A percentile compares a stretch with the other conserved stretches of the same genome.
Evolutionary conservation across 2,113 vertebrate genomes (phyloP).

Genomic region (Euleptes europaea): DNA sequence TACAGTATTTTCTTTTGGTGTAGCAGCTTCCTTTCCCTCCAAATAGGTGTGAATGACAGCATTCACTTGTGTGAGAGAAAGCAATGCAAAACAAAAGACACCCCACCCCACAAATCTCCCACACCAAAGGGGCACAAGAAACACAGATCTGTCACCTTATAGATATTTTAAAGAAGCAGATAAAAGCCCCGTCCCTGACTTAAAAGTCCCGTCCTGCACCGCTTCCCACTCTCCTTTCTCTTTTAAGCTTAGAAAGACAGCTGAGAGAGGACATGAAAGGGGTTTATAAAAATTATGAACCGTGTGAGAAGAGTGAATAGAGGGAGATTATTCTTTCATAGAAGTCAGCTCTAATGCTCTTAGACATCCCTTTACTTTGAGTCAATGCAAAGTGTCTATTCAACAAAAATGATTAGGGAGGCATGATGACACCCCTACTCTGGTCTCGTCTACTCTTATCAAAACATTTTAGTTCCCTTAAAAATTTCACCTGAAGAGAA

Average conservation of each 20-base stretch:
- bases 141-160: background rate
- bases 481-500: background rate
- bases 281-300: too few relatives aligned
- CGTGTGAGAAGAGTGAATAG: too few relatives aligned
- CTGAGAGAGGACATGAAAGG: too few relatives aligned
- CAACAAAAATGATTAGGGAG: background rate
- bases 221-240: too few relatives aligned
- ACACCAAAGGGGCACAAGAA: background rate
- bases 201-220: background rate
- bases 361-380: background rate
- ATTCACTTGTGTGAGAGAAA: background rate
- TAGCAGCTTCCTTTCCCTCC: background rate
- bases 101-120: background rate
- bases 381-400: background rate
- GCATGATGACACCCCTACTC: background rate
- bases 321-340: too few relatives aligned
- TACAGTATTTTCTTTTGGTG: background rate
- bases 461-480: background rate
- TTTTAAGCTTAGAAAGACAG: too few relatives aligned
- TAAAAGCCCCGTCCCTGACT: background rate
- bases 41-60: background rate
- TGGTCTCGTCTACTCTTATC: background rate
- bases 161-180: background rate
- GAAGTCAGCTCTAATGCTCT: too few relatives aligned
- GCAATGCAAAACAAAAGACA: background rate